These are phyloP conservation scores for Etheostoma nigrum DNA, from an alignment of 2,797 vertebrate genomes.

Conservation along the genomic window DNA sequence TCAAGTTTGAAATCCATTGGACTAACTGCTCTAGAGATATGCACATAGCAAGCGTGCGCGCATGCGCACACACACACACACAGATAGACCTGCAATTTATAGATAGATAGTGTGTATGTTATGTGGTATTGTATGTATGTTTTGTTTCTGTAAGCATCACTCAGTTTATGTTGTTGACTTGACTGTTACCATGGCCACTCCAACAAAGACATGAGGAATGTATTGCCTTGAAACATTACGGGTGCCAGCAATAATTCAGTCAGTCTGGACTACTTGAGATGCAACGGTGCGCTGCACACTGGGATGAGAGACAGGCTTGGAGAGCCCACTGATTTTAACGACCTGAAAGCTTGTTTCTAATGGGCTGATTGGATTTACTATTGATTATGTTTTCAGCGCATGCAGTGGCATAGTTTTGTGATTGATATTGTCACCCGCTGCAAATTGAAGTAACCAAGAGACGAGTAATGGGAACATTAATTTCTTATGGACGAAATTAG, in stretches of 20 bases:
- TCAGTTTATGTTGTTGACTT: not conserved
- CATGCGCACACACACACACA: too few relatives aligned
- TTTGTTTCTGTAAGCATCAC: not conserved
- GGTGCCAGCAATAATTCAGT: slow-evolving; percentile 15
- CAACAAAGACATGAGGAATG: not conserved
- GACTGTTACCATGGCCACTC: not conserved
- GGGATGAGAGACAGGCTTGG: slow-evolving; percentile 28
- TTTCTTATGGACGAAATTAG: slow-evolving; percentile 51
- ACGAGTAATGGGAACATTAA: slow-evolving; percentile 48
- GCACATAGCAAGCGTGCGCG: too few relatives aligned
- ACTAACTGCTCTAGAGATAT: too few relatives aligned
- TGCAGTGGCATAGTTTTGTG: slow-evolving; percentile 50
- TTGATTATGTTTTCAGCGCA: slow-evolving; percentile 73
- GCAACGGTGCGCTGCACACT: slow-evolving; percentile 6
- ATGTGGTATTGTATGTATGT: too few relatives aligned
- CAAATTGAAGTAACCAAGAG: slow-evolving; percentile 60
- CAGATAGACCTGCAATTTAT: too few relatives aligned
- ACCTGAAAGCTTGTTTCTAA: slow-evolving; percentile 65
- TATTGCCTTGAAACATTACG: not conserved
- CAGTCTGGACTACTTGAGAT: slow-evolving; percentile 40
- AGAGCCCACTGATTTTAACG: slow-evolving; percentile 61
- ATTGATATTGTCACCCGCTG: slow-evolving; percentile 54
- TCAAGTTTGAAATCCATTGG: too few relatives aligned
- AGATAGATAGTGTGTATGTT: not conserved
- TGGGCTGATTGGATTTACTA: slow-evolving; percentile 67